These are phyloP conservation scores for Gambelia wislizenii DNA, from an alignment of 2,797 vertebrate species.

Conservation along the genomic window DNA sequence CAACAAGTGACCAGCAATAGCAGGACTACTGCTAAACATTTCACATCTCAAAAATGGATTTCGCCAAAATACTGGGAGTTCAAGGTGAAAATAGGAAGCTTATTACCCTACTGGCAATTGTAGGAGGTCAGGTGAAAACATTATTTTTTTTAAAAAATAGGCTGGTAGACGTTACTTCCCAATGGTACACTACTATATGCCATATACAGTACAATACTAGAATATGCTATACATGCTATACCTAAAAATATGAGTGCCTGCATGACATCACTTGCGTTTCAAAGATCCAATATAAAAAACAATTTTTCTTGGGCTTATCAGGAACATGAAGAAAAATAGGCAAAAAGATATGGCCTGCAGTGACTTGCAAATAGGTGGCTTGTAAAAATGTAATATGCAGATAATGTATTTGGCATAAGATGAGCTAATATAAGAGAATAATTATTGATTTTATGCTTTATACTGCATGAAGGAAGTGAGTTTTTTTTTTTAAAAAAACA, in stretches of 20 bases:
- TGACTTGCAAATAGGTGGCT: slow-evolving; percentile 64
- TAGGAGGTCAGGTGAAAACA: slow-evolving; percentile 7
- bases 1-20: slow-evolving; percentile 45
- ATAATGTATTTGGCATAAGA: slow-evolving; percentile 70
- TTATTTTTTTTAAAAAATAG: slow-evolving; percentile 7
- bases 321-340: slow-evolving; percentile 61
- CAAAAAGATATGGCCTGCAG: slow-evolving; percentile 49
- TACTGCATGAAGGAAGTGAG: slow-evolving; percentile 80
- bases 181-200: slow-evolving; percentile 70
- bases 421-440: slow-evolving; percentile 71
- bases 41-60: slow-evolving; percentile 50
- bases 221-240: slow-evolving; percentile 72
- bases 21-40: slow-evolving; percentile 59
- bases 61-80: slow-evolving; percentile 49
- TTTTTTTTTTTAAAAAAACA: slow-evolving; percentile 26
- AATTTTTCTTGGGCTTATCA: slow-evolving; percentile 59
- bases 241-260: slow-evolving; percentile 72
- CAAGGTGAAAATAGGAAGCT: slow-evolving; percentile 61
- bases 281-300: slow-evolving; percentile 60
- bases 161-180: slow-evolving; percentile 48
- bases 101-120: slow-evolving; percentile 67
- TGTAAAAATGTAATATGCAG: slow-evolving; percentile 72
- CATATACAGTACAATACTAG: slow-evolving; percentile 67
- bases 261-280: slow-evolving; percentile 57
- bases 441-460: slow-evolving; percentile 80